These are phyloP conservation scores for Drosophila formosana DNA, from an alignment of 2,888 invertebrate species.

Conservation along the genomic window DNA sequence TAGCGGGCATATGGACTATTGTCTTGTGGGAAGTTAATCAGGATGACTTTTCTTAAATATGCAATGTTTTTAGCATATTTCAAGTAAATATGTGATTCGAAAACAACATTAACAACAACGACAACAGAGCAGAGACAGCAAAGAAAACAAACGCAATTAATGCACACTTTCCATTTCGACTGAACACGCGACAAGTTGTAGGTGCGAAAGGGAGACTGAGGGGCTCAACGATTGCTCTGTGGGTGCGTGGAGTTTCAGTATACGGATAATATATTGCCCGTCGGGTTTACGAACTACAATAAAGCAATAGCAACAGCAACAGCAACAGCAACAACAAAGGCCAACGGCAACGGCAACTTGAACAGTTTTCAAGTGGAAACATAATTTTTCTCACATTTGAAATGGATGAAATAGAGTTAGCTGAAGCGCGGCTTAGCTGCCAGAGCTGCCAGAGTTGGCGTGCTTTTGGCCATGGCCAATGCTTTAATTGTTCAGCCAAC, in stretches of 20 bases:
- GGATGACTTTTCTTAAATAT: constrained; percentile 23
- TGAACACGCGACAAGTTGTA: constrained; percentile 66
- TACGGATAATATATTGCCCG: constrained; percentile 50
- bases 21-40: neutral
- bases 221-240: constrained; percentile 21
- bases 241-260: constrained; percentile 36
- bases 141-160: constrained; percentile 71
- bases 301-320: constrained; percentile 14
- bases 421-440: constrained; percentile 58
- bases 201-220: constrained; percentile 9
- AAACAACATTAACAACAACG: neutral
- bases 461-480: constrained; percentile 31
- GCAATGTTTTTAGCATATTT: constrained; percentile 15
- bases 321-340: constrained; percentile 14
- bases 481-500: constrained; percentile 58
- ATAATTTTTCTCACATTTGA: constrained; percentile 61
- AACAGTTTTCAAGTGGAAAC: constrained; percentile 41
- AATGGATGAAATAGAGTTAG: constrained; percentile 60
- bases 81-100: constrained; percentile 10
- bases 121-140: constrained; percentile 2
- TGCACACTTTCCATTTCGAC: constrained; percentile 72
- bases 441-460: constrained; percentile 4
- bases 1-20: constrained; percentile 9
- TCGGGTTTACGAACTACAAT: constrained; percentile 34
- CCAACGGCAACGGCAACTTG: constrained; percentile 24